A percentile compares a stretch with the other conserved stretches of the same genome.
These are phyloP conservation scores for Tetramorium alpestre DNA, from an alignment of 1,140 invertebrate genomes.

Conservation along the genomic window DNA sequence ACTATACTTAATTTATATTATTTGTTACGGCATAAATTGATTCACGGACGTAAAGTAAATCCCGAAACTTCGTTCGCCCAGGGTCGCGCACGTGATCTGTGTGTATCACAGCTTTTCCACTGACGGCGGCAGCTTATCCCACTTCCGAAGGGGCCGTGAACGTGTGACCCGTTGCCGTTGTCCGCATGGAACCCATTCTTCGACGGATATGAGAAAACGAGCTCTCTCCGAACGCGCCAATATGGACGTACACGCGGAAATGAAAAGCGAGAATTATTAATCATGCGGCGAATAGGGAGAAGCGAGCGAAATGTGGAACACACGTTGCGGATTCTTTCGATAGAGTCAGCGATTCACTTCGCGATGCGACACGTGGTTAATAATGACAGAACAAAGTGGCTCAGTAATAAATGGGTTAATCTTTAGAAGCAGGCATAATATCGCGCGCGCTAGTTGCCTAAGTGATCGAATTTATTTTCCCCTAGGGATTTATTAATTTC, in stretches of 20 bases:
- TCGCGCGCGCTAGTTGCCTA: neutral
- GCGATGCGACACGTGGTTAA: neutral
- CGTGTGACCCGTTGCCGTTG: conserved; percentile 63
- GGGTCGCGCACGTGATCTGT: conserved; percentile 67
- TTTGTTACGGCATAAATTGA: conserved; percentile 68
- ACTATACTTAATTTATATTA: conserved; percentile 52
- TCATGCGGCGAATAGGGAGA: neutral
- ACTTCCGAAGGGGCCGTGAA: conserved; percentile 62
- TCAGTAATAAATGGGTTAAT: neutral
- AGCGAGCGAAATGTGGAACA: conserved; percentile 1
- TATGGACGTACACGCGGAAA: neutral
- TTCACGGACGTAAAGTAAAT: conserved; percentile 63
- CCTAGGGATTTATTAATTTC: neutral
- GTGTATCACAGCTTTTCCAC: conserved; percentile 57
- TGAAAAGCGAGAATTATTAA: conserved; percentile 60
- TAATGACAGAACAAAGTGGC: neutral
- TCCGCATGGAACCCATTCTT: conserved; percentile 49
- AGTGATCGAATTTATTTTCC: neutral
- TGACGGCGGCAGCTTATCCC: conserved; percentile 65
- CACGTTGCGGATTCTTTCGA: neutral
- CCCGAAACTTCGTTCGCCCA: conserved; percentile 65
- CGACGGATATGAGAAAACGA: conserved; percentile 51
- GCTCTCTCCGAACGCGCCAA: conserved; percentile 18
- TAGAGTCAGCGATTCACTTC: neutral
- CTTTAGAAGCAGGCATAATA: neutral